Conservation (phyloP, 1,140 invertebrate genomes). For the Neodiprion fabricii region DNA sequence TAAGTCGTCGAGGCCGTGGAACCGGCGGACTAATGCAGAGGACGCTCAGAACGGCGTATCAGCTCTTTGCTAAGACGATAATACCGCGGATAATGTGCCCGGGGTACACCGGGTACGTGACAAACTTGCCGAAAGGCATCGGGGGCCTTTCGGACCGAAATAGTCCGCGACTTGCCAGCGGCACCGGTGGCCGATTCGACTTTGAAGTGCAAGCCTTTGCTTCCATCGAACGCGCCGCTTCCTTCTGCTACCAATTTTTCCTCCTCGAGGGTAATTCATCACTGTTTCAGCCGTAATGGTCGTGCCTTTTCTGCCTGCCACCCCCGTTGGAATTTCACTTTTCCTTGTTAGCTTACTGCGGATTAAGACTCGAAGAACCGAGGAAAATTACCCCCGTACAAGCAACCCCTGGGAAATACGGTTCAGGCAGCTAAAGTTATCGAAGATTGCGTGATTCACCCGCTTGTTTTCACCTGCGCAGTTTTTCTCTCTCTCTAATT, state of each 20-base stretch:
- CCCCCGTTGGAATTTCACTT: neutral
- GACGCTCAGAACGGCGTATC: neutral
- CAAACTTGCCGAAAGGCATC: neutral
- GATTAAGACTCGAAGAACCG: neutral
- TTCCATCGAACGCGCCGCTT: no score
- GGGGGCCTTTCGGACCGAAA: neutral
- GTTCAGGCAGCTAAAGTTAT: neutral
- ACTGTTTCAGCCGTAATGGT: neutral
- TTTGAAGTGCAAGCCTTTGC: no score
- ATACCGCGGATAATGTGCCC: neutral
- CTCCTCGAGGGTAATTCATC: neutral
- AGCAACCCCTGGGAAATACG: neutral
- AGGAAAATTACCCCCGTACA: neutral
- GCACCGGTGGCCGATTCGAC: no score
- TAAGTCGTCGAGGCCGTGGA: no score
- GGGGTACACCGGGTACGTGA: neutral
- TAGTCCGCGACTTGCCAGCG: no score
- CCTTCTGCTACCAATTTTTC: neutral
- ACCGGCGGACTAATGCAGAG: no score
- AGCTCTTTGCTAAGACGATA: neutral
- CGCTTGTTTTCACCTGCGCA: neutral
- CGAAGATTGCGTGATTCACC: neutral
- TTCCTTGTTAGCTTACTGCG: neutral
- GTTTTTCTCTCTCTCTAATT: neutral
- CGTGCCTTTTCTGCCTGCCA: no score